Conservation (phyloP, 2,888 invertebrate species). For the Cephus spinipes region DNA sequence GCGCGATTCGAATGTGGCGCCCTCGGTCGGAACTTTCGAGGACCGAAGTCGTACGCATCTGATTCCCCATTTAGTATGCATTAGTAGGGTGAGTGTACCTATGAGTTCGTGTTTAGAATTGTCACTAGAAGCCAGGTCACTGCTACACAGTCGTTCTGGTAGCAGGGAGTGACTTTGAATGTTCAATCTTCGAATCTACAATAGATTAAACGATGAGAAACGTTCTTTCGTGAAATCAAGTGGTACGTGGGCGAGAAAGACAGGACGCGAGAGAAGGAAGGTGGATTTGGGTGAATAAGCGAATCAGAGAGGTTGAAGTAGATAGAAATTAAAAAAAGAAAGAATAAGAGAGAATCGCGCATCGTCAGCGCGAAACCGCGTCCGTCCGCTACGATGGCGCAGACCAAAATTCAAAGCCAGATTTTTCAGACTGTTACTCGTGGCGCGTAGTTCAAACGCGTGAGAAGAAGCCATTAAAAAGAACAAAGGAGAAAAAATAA, state of each 20-base stretch:
- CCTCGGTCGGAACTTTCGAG: neutral
- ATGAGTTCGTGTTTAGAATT: neutral
- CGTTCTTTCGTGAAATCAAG: neutral
- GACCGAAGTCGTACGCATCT: neutral
- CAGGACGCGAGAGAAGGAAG: neutral
- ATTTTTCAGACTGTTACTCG: slow-evolving; percentile 38
- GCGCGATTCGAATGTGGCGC: neutral
- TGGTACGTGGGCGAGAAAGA: neutral
- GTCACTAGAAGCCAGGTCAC: neutral
- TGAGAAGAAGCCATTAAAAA: slow-evolving; percentile 9
- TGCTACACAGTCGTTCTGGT: neutral
- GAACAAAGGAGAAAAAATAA: slow-evolving; percentile 36
- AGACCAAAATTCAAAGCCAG: slow-evolving; percentile 24
- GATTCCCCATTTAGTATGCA: neutral
- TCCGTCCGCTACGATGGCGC: neutral
- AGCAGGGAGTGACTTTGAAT: neutral
- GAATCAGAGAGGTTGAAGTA: neutral
- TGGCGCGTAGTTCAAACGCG: slow-evolving; percentile 16
- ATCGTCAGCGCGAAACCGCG: slow-evolving; percentile 2
- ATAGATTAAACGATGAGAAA: neutral
- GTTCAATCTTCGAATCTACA: neutral
- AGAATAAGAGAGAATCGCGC: neutral
- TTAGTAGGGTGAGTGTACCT: neutral
- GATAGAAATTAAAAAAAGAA: neutral
- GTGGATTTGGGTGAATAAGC: neutral